phyloP scores from a whole-genome alignment of 2,797 vertebrate genomes.

The Silurus lanzhouensis region DNA sequence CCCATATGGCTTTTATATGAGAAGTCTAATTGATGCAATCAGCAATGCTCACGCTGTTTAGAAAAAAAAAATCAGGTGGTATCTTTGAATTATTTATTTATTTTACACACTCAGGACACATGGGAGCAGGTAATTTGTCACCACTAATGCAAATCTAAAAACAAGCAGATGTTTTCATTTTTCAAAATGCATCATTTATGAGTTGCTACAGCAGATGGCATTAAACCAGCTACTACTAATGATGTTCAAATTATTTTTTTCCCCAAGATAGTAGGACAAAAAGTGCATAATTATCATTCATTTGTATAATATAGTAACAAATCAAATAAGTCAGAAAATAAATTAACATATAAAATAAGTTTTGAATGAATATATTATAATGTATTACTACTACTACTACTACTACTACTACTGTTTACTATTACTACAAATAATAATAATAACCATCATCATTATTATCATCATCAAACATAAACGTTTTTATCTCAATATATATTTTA shows the following conservation, averaged over 20 bases:
- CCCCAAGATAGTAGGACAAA: background rate
- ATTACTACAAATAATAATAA: background rate
- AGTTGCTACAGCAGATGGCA: conserved; percentile 25
- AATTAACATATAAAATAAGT: background rate
- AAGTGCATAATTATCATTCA: background rate
- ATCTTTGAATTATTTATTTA: background rate
- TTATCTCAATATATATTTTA: background rate
- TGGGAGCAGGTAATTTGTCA: conserved; percentile 46
- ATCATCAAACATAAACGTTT: background rate
- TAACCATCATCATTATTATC: background rate
- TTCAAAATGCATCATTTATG: conserved; percentile 33
- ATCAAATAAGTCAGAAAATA: background rate
- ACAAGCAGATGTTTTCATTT: conserved; percentile 51
- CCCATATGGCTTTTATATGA: background rate
- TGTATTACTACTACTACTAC: too few relatives aligned
- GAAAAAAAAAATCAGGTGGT: background rate
- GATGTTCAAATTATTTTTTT: conserved; percentile 5
- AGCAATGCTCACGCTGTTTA: background rate
- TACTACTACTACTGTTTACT: too few relatives aligned
- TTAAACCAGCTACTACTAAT: conserved; percentile 28
- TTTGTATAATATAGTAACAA: background rate
- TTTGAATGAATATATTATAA: too few relatives aligned
- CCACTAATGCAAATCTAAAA: conserved; percentile 44
- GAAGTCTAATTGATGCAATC: background rate
- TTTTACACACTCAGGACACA: background rate